Base-by-base conservation (phyloP, 2,797 vertebrate genomes). In the Enteromius treurensis region DNA sequence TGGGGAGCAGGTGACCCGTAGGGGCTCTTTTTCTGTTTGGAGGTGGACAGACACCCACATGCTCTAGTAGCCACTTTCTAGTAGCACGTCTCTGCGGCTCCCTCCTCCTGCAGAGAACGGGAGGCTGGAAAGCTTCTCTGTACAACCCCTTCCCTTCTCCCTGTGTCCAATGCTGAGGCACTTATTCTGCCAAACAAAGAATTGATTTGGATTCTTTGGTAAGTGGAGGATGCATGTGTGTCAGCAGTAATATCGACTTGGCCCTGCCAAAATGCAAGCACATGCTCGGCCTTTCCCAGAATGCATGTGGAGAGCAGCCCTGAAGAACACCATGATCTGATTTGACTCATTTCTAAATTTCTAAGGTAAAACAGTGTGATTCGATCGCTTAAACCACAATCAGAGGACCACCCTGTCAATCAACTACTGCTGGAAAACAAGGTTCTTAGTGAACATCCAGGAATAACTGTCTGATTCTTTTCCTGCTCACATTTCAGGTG, bases 141-240 rank as follows among this genome's bases (percentile, higher is more conserved):
- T 32, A 82, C 49, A 37, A 37, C 71, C 65, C 1, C 23, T 77
- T 83, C 62, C 75, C 83, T 64, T 84, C 75, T 87, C 34, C 77
- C 29, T 83, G 40, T 55, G 19, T 77, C 77, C 84, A 11, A 58
- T 69, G 70, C 76, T 73, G 88, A 83, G 68, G 40, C 78, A 69
- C 90, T 89, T 82, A 85, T 81, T 89, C 87, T 88, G 82, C 85
- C 87, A 90, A 60, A 89, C 93, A 95, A 93, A 94, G 89, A 95
- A 93, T 93, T 92, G 87, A 88, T 93, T 92, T 83, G 89, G 92
- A 93, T 95, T 94, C 93, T 95, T 95, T 93, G 95, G 95, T 95
- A 95, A 95, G 95, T 95, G 90, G 89, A 92, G 65, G 88, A 94
- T 89, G 94, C 93, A 93, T 84, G 90, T 84, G 76, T 91, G 64